phyloP scores from a whole-genome alignment of 1,140 invertebrate genomes.

The Stenopsyche tienmushanensis region DNA sequence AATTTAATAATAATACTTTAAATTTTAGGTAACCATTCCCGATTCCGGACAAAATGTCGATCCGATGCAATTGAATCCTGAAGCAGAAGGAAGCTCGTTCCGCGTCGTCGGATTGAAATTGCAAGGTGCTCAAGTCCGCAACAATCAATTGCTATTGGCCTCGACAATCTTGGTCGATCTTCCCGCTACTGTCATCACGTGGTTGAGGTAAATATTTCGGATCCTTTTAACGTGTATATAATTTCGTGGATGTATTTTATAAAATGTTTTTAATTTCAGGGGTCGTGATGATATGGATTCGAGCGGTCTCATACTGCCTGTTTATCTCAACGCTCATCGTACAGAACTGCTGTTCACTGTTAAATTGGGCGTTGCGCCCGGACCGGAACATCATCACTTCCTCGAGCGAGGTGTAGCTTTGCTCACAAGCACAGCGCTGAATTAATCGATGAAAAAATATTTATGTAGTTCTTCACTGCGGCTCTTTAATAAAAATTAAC shows the following conservation, averaged over 20 bases:
- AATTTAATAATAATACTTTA: constrained; percentile 1
- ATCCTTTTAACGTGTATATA: neutral
- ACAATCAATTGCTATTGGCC: constrained; percentile 88
- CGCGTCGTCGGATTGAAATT: constrained; percentile 85
- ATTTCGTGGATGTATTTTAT: neutral
- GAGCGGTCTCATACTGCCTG: constrained; percentile 77
- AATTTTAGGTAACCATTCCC: constrained; percentile 58
- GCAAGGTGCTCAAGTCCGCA: constrained; percentile 90
- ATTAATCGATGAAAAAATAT: no score
- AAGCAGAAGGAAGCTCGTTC: constrained; percentile 76
- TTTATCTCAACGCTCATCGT: constrained; percentile 95
- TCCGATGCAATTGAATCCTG: constrained; percentile 45
- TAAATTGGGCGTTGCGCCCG: constrained; percentile 85
- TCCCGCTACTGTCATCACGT: constrained; percentile 82
- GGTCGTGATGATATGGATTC: constrained; percentile 45
- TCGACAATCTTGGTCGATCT: constrained; percentile 93
- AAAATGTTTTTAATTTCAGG: constrained; percentile 39
- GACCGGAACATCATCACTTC: constrained; percentile 87
- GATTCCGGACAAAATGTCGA: constrained; percentile 58
- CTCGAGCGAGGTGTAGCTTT: constrained; percentile 97
- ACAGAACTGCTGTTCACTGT: constrained; percentile 94
- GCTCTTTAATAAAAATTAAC: neutral
- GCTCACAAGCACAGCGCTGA: constrained; percentile 85
- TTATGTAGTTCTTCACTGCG: neutral
- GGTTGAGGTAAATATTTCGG: constrained; percentile 65